phyloP scores from a whole-genome alignment of 2,888 invertebrate species.

The Uloborus plumipes region DNA sequence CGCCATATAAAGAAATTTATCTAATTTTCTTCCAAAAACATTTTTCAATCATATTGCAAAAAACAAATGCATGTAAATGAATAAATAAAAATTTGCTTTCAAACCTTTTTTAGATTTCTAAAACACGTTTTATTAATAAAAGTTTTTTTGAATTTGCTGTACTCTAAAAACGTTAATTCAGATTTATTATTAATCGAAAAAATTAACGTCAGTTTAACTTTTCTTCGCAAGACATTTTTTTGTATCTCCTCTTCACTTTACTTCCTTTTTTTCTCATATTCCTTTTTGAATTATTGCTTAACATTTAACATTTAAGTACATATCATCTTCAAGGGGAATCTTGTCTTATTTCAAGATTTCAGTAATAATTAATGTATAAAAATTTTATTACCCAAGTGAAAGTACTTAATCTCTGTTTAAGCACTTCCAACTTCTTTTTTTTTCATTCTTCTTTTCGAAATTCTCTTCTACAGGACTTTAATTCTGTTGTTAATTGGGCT shows the following conservation, averaged over 20 bases:
- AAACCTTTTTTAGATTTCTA: no score
- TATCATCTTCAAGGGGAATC: not conserved
- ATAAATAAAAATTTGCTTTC: no score
- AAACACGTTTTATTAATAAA: no score
- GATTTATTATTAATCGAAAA: conserved; percentile 54
- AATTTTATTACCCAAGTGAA: conserved; percentile 43
- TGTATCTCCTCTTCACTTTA: not conserved
- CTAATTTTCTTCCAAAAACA: no score
- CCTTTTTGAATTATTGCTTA: conserved; percentile 50
- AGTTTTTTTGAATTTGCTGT: no score
- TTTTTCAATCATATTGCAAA: no score
- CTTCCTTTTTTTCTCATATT: conserved; percentile 20
- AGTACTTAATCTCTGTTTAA: conserved; percentile 47
- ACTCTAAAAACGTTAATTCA: not conserved
- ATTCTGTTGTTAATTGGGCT: conserved; percentile 56
- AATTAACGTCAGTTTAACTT: conserved; percentile 52
- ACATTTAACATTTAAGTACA: conserved; percentile 42
- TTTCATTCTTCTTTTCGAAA: conserved; percentile 1
- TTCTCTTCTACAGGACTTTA: conserved; percentile 2
- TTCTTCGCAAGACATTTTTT: conserved; percentile 10
- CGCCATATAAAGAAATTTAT: no score
- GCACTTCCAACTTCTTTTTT: conserved; percentile 1
- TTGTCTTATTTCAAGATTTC: not conserved
- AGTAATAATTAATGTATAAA: conserved; percentile 49
- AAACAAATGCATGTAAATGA: no score